Base-by-base conservation (phyloP, 2,113 vertebrate genomes). In the Dicerorhinus sumatrensis region DNA sequence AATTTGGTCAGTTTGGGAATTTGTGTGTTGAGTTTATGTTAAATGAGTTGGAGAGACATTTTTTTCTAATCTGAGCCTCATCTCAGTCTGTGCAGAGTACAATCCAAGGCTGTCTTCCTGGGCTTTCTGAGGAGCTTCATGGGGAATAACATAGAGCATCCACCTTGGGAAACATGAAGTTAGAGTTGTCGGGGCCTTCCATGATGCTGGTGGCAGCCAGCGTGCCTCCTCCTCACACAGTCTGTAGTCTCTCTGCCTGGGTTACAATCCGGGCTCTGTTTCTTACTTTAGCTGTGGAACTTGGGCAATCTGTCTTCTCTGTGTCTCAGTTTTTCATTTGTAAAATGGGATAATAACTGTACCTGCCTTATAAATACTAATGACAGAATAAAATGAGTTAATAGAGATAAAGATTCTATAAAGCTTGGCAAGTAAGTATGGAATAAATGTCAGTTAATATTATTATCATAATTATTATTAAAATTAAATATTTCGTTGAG, bases 401-500 rank as follows among this genome's bases (percentile, higher is more conserved):
- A 88, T 72, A 72, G 36, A 73, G 29, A 65, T 42, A 67, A 82
- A 82, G 10, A 89, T 82, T 82, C 39, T 60, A 27, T 60, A 72
- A 82, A 92, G 6, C 13, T 76, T 58, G 23, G 31, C 6, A 58
- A 79, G 36, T 77, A 56, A 23, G 2, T 60, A 42, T 54, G 65
- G 17, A 51, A 86, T 69, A 42, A 80, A 86, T 42, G 23, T 84
- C 29, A 94, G 69, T 94, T 83, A 73, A 27, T 80, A n/a, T 93
- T 89, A n/a, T 94, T 39, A 56, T 81, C n/a, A 39, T 69, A 51
- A 73, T 29, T 88, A 14, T 39, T 89, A 72, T 60, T 91, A 77
- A 86, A 90, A 51, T 56, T 62, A 56, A 65, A 76, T 25, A 5
- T 23, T 46, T 85, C 8, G 5, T 31, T 63, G 83, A 76, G 60